Evolutionary conservation across 2,888 invertebrate species (phyloP).

Genomic region (Drosophila sordidula): DNA sequence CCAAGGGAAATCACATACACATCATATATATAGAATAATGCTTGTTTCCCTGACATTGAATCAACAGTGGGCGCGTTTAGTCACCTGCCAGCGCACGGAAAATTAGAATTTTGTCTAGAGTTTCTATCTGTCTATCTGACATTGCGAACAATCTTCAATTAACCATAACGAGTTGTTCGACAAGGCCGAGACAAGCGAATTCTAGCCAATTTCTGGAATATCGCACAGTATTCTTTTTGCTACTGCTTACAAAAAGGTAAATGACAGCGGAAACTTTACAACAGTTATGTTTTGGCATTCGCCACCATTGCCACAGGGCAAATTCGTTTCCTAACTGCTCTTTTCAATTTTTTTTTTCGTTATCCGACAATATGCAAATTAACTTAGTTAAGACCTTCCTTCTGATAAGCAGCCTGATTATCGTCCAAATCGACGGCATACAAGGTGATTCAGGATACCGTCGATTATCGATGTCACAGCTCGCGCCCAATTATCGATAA

Average conservation of each 20-base stretch:
- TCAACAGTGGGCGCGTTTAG: conserved; percentile 10
- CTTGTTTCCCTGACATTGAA: conserved; percentile 37
- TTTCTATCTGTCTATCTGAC: conserved; percentile 31
- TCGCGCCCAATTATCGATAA: conserved; percentile 9
- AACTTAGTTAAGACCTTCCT: conserved; percentile 47
- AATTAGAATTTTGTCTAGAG: conserved; percentile 47
- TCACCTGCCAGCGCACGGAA: conserved; percentile 15
- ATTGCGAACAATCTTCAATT: conserved; percentile 72
- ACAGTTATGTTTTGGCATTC: conserved; percentile 53
- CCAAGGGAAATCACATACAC: conserved; percentile 23
- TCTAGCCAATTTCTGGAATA: conserved; percentile 52
- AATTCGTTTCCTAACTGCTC: not conserved
- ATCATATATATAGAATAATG: not conserved
- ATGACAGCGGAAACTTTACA: conserved; percentile 45
- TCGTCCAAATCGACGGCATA: conserved; percentile 67
- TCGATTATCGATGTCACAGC: not conserved
- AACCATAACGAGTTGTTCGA: conserved; percentile 59
- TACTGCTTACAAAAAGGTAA: conserved; percentile 68
- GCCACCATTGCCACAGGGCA: conserved; percentile 21
- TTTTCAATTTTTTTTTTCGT: not conserved
- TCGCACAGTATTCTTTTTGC: conserved; percentile 26
- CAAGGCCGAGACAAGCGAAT: conserved; percentile 63
- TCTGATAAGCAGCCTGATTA: conserved; percentile 53
- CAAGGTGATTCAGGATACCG: conserved; percentile 57
- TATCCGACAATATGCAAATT: conserved; percentile 39